Evolutionary conservation across 2,888 invertebrate genomes (phyloP).

Genomic region (Matsumyia berberina): DNA sequence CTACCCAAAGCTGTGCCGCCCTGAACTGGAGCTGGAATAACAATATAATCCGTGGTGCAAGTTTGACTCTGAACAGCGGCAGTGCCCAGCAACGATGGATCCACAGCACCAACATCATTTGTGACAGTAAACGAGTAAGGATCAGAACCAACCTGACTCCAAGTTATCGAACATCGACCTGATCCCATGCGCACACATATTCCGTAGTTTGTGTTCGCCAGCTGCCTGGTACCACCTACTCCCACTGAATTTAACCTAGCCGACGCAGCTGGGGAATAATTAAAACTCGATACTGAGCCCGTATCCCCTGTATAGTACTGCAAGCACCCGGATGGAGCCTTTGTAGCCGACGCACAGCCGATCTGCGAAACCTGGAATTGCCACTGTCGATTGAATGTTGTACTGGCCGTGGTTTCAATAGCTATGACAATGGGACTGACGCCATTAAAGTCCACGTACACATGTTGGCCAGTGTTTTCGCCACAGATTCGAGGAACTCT

Average conservation of each 20-base stretch:
- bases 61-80: conserved; percentile 86
- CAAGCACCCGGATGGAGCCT: conserved; percentile 91
- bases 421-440: conserved; percentile 88
- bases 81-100: conserved; percentile 87
- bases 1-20: conserved; percentile 84
- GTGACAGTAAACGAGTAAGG: conserved; percentile 89
- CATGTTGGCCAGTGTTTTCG: conserved; percentile 91
- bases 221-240: conserved; percentile 88
- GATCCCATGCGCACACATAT: conserved; percentile 90
- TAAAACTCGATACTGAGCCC: conserved; percentile 90
- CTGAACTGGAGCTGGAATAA: conserved; percentile 88
- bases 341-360: conserved; percentile 88
- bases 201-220: conserved; percentile 90
- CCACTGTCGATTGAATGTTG: conserved; percentile 89
- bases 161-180: conserved; percentile 90
- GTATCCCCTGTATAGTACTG: conserved; percentile 88
- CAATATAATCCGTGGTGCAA: conserved; percentile 90
- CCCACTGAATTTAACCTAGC: conserved; percentile 86
- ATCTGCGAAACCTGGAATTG: conserved; percentile 90
- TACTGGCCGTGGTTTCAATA: conserved; percentile 87
- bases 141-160: conserved; percentile 86
- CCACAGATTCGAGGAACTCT: conserved; percentile 90
- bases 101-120: conserved; percentile 88
- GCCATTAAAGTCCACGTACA: conserved; percentile 90
- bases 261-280: conserved; percentile 89